These are phyloP conservation scores for Rhodeus uyekii DNA, from an alignment of 2,797 vertebrate genomes.

Conservation along the genomic window DNA sequence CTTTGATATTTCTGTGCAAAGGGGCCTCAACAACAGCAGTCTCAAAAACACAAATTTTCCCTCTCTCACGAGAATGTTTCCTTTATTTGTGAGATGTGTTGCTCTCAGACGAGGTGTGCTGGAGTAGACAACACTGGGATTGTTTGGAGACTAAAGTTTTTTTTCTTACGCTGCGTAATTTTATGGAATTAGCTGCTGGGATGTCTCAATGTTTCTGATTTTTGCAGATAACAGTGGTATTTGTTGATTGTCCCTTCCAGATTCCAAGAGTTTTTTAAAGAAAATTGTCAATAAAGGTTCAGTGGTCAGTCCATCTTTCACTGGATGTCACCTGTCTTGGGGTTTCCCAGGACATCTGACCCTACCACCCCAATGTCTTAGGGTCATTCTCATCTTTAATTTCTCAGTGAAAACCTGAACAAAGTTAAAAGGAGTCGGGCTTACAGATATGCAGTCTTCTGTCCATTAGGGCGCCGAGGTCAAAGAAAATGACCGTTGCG, in stretches of 20 bases:
- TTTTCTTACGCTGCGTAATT: background rate
- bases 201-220: background rate
- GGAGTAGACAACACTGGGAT: slow-evolving; percentile 26
- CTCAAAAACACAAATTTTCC: slow-evolving; percentile 29
- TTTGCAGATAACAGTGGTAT: slow-evolving; percentile 2
- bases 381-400: slow-evolving; percentile 38
- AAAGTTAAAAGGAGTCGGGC: slow-evolving; percentile 10
- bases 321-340: slow-evolving; percentile 43
- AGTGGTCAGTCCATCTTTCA: slow-evolving; percentile 19
- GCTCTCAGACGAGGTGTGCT: background rate
- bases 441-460: slow-evolving; percentile 44
- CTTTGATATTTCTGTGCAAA: slow-evolving; percentile 64
- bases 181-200: slow-evolving; percentile 16
- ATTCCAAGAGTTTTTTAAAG: background rate
- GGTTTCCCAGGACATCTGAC: slow-evolving; percentile 38
- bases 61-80: slow-evolving; percentile 42
- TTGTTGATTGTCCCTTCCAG: background rate
- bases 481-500: slow-evolving; percentile 47
- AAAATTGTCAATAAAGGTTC: background rate
- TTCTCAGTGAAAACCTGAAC: slow-evolving; percentile 8
- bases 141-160: slow-evolving; percentile 22
- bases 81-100: slow-evolving; percentile 35
- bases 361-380: slow-evolving; percentile 22
- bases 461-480: slow-evolving; percentile 61
- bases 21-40: slow-evolving; percentile 52